These are phyloP conservation scores for Manis crassicaudata DNA, from an alignment of 2,797 vertebrate species.

Conservation along the genomic window DNA sequence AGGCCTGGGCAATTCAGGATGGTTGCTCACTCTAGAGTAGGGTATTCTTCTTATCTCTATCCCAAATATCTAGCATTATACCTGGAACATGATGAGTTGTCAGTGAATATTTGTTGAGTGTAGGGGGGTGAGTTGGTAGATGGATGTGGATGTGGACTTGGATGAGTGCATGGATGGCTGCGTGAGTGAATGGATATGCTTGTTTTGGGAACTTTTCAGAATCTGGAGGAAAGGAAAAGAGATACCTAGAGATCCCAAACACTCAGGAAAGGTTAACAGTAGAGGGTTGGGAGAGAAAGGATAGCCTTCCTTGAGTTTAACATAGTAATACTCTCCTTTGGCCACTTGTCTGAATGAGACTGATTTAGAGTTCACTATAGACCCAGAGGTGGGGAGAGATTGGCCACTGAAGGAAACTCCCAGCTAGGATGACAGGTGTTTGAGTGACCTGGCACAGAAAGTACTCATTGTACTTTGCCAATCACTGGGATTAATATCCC, in stretches of 20 bases:
- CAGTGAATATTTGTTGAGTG: neutral
- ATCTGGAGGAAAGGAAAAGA: slow-evolving; percentile 28
- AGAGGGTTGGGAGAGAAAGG: neutral
- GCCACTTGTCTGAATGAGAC: neutral
- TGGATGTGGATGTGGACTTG: neutral
- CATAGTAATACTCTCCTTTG: neutral
- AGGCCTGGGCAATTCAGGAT: neutral
- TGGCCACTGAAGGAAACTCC: neutral
- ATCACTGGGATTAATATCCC: slow-evolving; percentile 8
- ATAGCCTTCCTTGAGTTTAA: neutral
- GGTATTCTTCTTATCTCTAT: neutral
- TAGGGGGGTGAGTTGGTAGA: neutral
- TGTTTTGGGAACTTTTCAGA: slow-evolving; percentile 25
- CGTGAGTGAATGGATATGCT: neutral
- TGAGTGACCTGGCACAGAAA: slow-evolving; percentile 6
- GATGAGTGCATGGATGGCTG: neutral
- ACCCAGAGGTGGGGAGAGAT: neutral
- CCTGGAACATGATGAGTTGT: neutral
- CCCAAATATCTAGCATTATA: neutral
- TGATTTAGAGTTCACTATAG: neutral
- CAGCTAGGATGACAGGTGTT: neutral
- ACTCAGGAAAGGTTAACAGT: neutral
- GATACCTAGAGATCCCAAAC: neutral
- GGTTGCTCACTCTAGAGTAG: neutral
- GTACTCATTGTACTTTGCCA: neutral